Evolutionary conservation across 2,113 vertebrate species (phyloP), one percentile per base, ranked within the genome.

Genomic region (Actenoides hombroni): DNA sequence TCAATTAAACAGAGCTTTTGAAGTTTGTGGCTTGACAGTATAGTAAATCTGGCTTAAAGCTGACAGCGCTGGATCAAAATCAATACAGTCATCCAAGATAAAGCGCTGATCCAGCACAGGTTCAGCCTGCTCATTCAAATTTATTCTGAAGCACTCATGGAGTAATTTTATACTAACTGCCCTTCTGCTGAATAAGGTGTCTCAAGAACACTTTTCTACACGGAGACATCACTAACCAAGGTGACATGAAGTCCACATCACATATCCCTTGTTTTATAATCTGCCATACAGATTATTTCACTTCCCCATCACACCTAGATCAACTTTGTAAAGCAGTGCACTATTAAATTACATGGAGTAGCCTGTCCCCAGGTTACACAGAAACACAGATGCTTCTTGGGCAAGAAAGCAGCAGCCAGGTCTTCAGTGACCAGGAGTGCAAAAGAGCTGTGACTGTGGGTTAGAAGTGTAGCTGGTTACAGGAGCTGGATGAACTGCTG

Each of bases 41-140:
- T 20, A 84, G 80, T 89, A 94, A 93, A 96, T 89, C 61, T 89
- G 74, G 26, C 77, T 91, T 91, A 94, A 82, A 92, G 69, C 65
- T 94, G 86, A 89, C 61, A 69, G 48, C 2, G 7, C 73, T 78
- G 69, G 69, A 94, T 84, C 80, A 60, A 78, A 95, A 96, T 78
- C 94, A 87, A 81, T 95, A 70, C 2, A 75, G 56, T 51, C 77
- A 53, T 5, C 56, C 1, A 42, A 88, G 65, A 64, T 13, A 48
- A 82, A 95, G 57, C 20, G 94, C 91, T 96, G 94, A 95, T 71
- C 42, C 57, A 84, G 89, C 83, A 92, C 6, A 59, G 86, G 53
- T 56, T 83, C 83, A 33, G 8, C 69, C 51, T 64, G 60, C 73
- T 86, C 18, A 3, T 83, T 91, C 83, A 80, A n/a, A 92, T 86